Evolutionary conservation across 2,113 vertebrate genomes (phyloP).

Genomic region (Taurulus bubalis): DNA sequence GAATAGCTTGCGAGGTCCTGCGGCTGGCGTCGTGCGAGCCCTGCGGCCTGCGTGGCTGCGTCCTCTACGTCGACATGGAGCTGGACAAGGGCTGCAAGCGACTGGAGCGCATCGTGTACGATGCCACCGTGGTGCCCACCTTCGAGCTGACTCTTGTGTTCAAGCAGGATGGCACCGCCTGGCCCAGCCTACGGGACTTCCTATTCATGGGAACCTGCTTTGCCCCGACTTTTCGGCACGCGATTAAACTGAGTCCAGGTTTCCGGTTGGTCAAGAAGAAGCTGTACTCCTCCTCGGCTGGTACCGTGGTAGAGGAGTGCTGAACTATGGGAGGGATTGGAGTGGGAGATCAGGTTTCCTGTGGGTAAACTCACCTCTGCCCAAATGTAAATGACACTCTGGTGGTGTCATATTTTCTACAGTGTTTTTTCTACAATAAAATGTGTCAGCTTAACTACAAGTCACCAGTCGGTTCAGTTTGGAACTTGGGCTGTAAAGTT

Average conservation of each 20-base stretch:
- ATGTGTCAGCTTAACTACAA: slow-evolving; percentile 33
- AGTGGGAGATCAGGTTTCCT: slow-evolving; percentile 28
- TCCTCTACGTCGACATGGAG: slow-evolving; percentile 87
- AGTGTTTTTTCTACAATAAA: slow-evolving; percentile 64
- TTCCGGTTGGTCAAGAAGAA: slow-evolving; percentile 90
- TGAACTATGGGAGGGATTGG: slow-evolving; percentile 65
- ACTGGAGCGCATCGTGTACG: slow-evolving; percentile 86
- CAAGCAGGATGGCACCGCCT: slow-evolving; percentile 87
- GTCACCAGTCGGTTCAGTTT: slow-evolving; percentile 39
- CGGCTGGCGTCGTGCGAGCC: slow-evolving; percentile 86
- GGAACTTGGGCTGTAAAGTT: slow-evolving; percentile 24
- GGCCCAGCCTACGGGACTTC: slow-evolving; percentile 88
- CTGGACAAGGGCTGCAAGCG: slow-evolving; percentile 86
- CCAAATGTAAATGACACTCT: slow-evolving; percentile 67
- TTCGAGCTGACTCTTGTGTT: slow-evolving; percentile 91
- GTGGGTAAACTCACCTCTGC: slow-evolving; percentile 66
- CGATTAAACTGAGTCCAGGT: slow-evolving; percentile 87
- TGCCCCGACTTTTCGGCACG: slow-evolving; percentile 78
- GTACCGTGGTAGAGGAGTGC: slow-evolving; percentile 88
- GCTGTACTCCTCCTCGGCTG: slow-evolving; percentile 87
- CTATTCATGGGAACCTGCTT: slow-evolving; percentile 87
- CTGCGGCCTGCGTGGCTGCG: slow-evolving; percentile 88
- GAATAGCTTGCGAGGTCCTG: slow-evolving; percentile 86
- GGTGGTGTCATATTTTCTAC: slow-evolving; percentile 65
- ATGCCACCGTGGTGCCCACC: slow-evolving; percentile 87